Evolutionary conservation across 2,113 vertebrate species (phyloP).

Genomic region (Lonchura striata): DNA sequence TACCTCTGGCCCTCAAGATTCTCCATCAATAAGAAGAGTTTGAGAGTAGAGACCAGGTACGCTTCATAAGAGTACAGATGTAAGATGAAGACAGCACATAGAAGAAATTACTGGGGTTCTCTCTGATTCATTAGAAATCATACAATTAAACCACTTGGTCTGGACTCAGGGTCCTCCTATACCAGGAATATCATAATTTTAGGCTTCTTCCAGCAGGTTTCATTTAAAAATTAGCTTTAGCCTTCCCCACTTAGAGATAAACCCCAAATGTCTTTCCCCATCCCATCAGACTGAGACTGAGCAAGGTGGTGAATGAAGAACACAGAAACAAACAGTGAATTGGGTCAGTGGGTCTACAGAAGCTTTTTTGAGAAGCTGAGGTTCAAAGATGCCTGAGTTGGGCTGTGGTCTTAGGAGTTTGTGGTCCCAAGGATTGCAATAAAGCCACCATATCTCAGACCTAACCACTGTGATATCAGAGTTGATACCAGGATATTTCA

Average conservation of each 20-base stretch:
- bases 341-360: background rate
- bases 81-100: background rate
- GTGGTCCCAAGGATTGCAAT: background rate
- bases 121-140: background rate
- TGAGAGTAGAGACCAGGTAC: background rate
- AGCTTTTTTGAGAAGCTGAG: background rate
- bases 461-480: background rate
- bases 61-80: background rate
- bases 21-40: background rate
- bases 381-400: background rate
- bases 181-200: background rate
- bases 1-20: background rate
- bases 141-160: background rate
- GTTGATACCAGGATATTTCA: background rate
- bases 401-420: background rate
- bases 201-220: background rate
- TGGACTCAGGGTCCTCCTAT: background rate
- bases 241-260: background rate
- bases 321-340: background rate
- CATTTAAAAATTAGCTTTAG: background rate
- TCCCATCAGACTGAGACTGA: background rate
- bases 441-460: fast-evolving
- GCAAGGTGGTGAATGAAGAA: background rate
- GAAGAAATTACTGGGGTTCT: background rate
- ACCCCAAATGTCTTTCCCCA: background rate